Evolutionary conservation across 2,888 invertebrate species (phyloP).

Genomic region (Heliconius aoede): DNA sequence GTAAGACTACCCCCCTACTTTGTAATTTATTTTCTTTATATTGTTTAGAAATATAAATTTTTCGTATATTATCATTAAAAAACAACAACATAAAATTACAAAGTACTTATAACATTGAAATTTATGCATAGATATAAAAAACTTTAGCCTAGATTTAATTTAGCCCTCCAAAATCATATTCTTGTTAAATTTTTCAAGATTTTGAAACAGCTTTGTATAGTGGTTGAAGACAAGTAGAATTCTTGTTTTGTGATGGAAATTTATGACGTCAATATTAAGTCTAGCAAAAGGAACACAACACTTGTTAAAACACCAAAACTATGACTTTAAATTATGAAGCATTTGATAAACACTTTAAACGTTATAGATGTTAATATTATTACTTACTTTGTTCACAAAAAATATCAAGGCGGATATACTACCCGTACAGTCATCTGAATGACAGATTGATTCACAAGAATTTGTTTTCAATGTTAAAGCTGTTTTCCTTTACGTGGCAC

Average conservation of each 20-base stretch:
- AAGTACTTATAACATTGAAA: neutral
- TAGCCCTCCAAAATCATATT: neutral
- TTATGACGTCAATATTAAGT: slow-evolving; percentile 73
- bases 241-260: slow-evolving; percentile 68
- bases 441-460: slow-evolving; percentile 66
- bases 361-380: slow-evolving; percentile 48
- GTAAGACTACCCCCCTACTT: slow-evolving; percentile 30
- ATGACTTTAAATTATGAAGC: slow-evolving; percentile 3
- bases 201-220: slow-evolving; percentile 49
- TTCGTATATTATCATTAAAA: neutral
- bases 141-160: neutral
- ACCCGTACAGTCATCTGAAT: slow-evolving; percentile 79
- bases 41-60: neutral
- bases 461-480: slow-evolving; percentile 61
- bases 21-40: neutral
- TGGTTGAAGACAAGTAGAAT: slow-evolving; percentile 50
- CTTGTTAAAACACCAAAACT: neutral
- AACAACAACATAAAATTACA: slow-evolving; percentile 15
- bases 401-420: slow-evolving; percentile 73
- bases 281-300: slow-evolving; percentile 20
- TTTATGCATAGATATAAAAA: neutral
- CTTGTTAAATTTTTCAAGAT: slow-evolving; percentile 6
- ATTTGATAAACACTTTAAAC: slow-evolving; percentile 18
- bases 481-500: slow-evolving; percentile 59
- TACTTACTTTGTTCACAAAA: slow-evolving; percentile 68